Evolutionary conservation across 2,888 invertebrate species (phyloP), one percentile per base, ranked within the genome.

Genomic region (Polymixis lichenea): DNA sequence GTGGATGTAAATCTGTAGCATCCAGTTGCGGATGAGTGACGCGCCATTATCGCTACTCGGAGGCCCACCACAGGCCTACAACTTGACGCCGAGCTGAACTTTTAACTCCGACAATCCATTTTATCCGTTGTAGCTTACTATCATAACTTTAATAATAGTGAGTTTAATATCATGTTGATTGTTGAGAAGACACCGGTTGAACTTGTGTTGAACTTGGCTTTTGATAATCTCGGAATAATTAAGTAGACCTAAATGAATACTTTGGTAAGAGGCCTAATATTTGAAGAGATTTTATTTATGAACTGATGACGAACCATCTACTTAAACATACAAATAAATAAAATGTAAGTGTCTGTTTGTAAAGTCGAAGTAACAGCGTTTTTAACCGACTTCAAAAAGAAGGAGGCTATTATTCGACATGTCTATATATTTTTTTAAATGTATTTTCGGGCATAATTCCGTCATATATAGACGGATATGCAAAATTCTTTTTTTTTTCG

Each of bases 1-100:
- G 87, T 87, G 94, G 92, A 96, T 96, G 96, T 96, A 96, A 96
- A 96, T 96, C 96, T 96, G 95, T 94, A 95, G 92, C 95, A 95
- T 94, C 95, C 95, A 95, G 93, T 91, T 92, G 91, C 92, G 94
- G 94, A 92, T 96, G 96, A 96, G 94, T 96, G 96, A 96, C 96
- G 93, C 92, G 91, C 96, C 96, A 96, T 96, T 96, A 96, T 95
- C 95, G 93, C 93, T 87, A 89, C 88, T 86, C 89, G 88, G 87
- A 87, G 86, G 81, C 81, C 79, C 78, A 87, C 83, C 88, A 86
- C 90, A 91, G 90, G 93, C 94, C 95, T 93, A 92, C 79, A 94
- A 95, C 94, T 95, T 94, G 89, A 89, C 89, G 87, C 90, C 91
- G 83, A 58, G 69, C 87, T 78, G 87, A 91, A 91, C 90, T 91